Conservation (phyloP, 2,797 vertebrate species). For the Cetoscarus ocellatus region DNA sequence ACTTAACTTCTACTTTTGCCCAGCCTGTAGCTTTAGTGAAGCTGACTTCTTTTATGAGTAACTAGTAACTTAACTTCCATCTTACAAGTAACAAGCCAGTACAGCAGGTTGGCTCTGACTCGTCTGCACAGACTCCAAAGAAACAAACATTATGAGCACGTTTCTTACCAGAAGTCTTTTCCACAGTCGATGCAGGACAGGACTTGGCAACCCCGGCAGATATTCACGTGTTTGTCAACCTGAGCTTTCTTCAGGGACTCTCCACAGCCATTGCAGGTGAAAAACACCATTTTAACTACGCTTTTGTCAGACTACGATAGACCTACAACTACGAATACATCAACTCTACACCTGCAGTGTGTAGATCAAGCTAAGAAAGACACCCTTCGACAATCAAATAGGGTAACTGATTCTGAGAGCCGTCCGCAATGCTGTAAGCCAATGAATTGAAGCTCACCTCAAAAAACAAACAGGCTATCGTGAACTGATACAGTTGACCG, state of each 20-base stretch:
- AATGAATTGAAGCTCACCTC: neutral
- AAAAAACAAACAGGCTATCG: neutral
- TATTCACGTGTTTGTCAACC: slow-evolving; percentile 91
- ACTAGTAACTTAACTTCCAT: too few relatives aligned
- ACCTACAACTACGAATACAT: neutral
- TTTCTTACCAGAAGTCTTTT: slow-evolving; percentile 93
- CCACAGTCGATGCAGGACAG: slow-evolving; percentile 98
- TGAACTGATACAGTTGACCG: rapidly evolving
- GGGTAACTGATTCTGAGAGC: neutral
- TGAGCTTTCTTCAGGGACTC: slow-evolving; percentile 96
- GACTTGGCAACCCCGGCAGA: slow-evolving; percentile 88
- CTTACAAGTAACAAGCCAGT: too few relatives aligned
- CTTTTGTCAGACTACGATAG: too few relatives aligned
- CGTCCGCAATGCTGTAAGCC: neutral
- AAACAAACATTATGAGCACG: too few relatives aligned
- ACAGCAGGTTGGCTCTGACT: too few relatives aligned
- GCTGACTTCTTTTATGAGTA: too few relatives aligned
- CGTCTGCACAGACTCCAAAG: too few relatives aligned
- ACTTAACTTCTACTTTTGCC: too few relatives aligned
- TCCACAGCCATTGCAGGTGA: slow-evolving; percentile 93
- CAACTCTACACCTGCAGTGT: neutral
- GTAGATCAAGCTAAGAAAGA: neutral
- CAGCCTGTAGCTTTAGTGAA: too few relatives aligned
- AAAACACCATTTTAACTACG: slow-evolving; percentile 90
- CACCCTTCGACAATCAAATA: neutral